phyloP scores from a whole-genome alignment of 2,888 invertebrate species.

The Axea sp. region DNA sequence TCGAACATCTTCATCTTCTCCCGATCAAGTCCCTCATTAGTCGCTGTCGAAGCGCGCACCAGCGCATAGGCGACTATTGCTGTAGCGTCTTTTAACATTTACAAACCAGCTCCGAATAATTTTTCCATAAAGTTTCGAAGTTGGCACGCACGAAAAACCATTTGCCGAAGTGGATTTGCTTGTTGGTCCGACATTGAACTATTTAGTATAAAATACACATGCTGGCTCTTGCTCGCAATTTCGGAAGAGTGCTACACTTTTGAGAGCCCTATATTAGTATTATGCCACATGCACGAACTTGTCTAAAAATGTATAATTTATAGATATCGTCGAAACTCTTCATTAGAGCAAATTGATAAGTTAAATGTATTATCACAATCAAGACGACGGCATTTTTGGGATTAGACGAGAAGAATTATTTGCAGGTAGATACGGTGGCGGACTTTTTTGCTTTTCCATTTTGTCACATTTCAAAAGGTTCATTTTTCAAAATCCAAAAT shows the following conservation, averaged over 20 bases:
- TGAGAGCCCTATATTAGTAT: conserved; percentile 54
- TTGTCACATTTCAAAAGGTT: no score
- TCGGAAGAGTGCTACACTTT: conserved; percentile 68
- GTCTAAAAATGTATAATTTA: conserved; percentile 27
- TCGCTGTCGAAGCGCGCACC: conserved; percentile 46
- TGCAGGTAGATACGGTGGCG: no score
- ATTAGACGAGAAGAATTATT: no score
- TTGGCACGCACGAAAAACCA: conserved; percentile 68
- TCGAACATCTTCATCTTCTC: conserved; percentile 49
- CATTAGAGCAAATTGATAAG: conserved; percentile 1
- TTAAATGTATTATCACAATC: no score
- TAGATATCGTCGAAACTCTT: conserved; percentile 21
- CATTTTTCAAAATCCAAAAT: no score
- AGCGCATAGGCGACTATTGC: conserved; percentile 36
- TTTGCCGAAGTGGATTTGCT: conserved; percentile 70
- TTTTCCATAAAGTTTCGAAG: conserved; percentile 69
- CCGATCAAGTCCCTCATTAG: conserved; percentile 38
- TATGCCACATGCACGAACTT: conserved; percentile 32
- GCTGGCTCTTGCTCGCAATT: conserved; percentile 70
- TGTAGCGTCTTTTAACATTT: conserved; percentile 45
- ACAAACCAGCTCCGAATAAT: conserved; percentile 67
- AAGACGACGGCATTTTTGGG: no score
- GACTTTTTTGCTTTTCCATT: no score
- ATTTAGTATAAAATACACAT: conserved; percentile 71
- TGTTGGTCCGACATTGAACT: conserved; percentile 70